phyloP scores from a whole-genome alignment of 92 coral and sea anemone species.

The Meandrina meandrites region DNA sequence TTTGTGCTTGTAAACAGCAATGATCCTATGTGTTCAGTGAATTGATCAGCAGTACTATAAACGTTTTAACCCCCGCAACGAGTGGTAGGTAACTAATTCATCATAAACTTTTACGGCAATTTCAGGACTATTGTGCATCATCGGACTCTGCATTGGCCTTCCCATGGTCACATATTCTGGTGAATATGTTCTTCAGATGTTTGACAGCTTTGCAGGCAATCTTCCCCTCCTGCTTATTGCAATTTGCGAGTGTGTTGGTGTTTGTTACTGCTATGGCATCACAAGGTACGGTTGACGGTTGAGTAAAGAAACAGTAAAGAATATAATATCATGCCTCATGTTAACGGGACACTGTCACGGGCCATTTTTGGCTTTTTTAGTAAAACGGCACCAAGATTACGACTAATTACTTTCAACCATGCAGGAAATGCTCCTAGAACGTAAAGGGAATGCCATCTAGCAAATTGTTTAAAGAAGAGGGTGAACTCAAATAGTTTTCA shows the following conservation, averaged over 20 bases:
- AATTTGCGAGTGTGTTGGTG: constrained; percentile 86
- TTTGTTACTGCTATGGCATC: constrained; percentile 81
- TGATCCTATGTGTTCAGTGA: neutral
- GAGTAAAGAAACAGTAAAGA: neutral
- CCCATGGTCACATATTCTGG: constrained; percentile 87
- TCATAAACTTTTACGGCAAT: neutral
- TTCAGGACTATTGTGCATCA: constrained; percentile 78
- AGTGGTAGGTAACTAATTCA: too few species aligned
- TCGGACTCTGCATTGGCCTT: constrained; percentile 73
- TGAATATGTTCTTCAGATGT: constrained; percentile 87
- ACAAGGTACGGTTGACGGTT: constrained; percentile 55
- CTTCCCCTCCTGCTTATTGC: constrained; percentile 87
- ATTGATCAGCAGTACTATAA: too few species aligned
- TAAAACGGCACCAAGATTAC: too few species aligned
- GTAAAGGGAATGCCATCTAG: too few species aligned
- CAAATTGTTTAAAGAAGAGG: too few species aligned
- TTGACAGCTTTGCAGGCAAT: constrained; percentile 93
- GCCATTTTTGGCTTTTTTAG: too few species aligned
- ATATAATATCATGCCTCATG: neutral
- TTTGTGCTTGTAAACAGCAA: neutral
- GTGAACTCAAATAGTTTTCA: too few species aligned
- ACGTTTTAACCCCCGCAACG: too few species aligned
- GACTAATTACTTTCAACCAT: too few species aligned
- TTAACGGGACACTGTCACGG: too few species aligned
- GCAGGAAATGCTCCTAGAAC: too few species aligned